phyloP scores from a whole-genome alignment of 1,140 invertebrate species.

The Orius insidiosus region DNA sequence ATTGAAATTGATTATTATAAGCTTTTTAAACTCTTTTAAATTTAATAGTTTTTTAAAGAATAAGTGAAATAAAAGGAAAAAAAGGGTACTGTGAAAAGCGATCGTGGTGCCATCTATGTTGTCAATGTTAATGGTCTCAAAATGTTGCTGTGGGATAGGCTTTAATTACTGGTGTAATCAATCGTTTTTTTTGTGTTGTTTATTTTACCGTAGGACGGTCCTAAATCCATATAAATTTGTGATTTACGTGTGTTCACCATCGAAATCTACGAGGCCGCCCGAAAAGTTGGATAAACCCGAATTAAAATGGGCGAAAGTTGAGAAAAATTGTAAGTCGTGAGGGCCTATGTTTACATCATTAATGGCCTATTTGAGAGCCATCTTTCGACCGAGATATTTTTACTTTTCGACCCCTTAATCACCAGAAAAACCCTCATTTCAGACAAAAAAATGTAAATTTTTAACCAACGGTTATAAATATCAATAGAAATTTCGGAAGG shows the following conservation, averaged over 20 bases:
- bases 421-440: no score
- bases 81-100: neutral
- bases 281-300: neutral
- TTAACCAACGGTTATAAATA: no score
- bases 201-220: neutral
- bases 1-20: no score
- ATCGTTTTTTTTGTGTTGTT: conserved; percentile 12
- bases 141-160: conserved; percentile 18
- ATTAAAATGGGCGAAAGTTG: neutral
- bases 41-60: no score
- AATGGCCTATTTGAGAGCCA: conserved; percentile 21
- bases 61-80: no score
- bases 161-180: conserved; percentile 19
- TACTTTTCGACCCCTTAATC: neutral
- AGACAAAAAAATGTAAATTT: neutral
- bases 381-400: conserved; percentile 14
- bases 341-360: conserved; percentile 30
- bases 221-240: neutral
- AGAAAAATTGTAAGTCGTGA: conserved; percentile 13
- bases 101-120: conserved; percentile 41
- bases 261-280: neutral
- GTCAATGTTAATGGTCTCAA: conserved; percentile 44
- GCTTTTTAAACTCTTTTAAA: no score
- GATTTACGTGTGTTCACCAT: neutral
- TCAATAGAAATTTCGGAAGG: no score